Percentiles rank a stretch among this genome's conserved stretches.
Conservation (phyloP, 1,140 invertebrate species). For the Rhagoletis zephyria region DNA sequence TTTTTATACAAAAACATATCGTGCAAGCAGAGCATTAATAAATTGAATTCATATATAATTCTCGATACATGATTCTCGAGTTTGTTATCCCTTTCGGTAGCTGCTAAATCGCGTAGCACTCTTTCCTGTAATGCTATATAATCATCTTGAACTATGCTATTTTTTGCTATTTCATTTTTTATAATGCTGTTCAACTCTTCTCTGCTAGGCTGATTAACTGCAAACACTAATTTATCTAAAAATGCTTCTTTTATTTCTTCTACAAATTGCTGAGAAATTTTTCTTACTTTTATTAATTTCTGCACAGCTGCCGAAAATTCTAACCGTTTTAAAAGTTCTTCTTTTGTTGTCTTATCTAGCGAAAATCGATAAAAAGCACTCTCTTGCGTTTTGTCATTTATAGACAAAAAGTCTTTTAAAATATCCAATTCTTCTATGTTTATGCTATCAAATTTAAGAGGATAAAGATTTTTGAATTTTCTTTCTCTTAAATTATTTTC, state of each 20-base stretch:
- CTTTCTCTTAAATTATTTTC: constrained; percentile 15
- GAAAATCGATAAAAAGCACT: constrained; percentile 11
- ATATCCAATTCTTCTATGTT: background rate
- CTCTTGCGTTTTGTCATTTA: background rate
- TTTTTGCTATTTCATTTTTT: background rate
- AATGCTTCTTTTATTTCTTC: constrained; percentile 19
- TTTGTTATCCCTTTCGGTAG: background rate
- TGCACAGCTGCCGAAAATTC: background rate
- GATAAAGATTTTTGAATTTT: constrained; percentile 6
- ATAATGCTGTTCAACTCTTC: constrained; percentile 30
- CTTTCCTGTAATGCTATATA: constrained; percentile 4
- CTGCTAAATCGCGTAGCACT: background rate
- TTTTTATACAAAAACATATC: constrained; percentile 32
- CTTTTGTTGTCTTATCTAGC: background rate
- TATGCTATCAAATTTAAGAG: constrained; percentile 13
- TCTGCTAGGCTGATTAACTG: constrained; percentile 19
- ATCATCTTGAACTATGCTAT: background rate
- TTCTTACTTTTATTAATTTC: constrained; percentile 13
- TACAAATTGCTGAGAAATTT: constrained; percentile 4
- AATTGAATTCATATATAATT: constrained; percentile 33
- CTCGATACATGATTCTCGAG: background rate
- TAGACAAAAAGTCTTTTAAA: constrained; percentile 25
- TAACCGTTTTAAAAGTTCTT: constrained; percentile 31
- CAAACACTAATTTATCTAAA: constrained; percentile 22
- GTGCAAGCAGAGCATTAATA: constrained; percentile 18